Conservation (phyloP, 2,113 vertebrate species). For the Microcebus murinus region DNA sequence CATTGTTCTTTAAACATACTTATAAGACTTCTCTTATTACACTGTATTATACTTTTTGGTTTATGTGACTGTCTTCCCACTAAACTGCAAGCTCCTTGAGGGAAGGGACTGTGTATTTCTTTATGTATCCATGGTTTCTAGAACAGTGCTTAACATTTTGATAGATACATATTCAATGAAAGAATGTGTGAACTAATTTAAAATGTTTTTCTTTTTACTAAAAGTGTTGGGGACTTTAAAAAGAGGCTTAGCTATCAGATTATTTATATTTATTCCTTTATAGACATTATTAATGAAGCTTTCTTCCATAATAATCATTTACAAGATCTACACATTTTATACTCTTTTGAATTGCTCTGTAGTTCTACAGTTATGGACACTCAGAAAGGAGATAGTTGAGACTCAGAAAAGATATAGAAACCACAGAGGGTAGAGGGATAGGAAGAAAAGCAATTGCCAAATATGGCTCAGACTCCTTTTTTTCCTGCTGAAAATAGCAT, state of each 20-base stretch:
- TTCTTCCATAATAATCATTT: neutral
- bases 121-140: neutral
- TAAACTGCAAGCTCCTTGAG: neutral
- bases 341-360: neutral
- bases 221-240: neutral
- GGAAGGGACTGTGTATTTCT: neutral
- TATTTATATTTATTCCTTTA: neutral
- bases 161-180: neutral
- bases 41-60: neutral
- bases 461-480: neutral
- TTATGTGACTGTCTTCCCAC: neutral
- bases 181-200: neutral
- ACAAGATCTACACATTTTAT: neutral
- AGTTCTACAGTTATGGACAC: neutral
- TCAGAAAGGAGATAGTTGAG: neutral
- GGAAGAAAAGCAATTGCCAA: neutral
- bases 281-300: neutral
- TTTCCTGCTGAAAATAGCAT: neutral
- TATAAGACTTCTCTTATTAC: neutral
- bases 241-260: neutral
- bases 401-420: slow-evolving; percentile 19
- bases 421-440: neutral
- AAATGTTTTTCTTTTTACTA: slow-evolving; percentile 12
- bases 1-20: neutral
- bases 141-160: neutral